phyloP scores from a whole-genome alignment of 2,113 vertebrate genomes.

The Condylura cristata region DNA sequence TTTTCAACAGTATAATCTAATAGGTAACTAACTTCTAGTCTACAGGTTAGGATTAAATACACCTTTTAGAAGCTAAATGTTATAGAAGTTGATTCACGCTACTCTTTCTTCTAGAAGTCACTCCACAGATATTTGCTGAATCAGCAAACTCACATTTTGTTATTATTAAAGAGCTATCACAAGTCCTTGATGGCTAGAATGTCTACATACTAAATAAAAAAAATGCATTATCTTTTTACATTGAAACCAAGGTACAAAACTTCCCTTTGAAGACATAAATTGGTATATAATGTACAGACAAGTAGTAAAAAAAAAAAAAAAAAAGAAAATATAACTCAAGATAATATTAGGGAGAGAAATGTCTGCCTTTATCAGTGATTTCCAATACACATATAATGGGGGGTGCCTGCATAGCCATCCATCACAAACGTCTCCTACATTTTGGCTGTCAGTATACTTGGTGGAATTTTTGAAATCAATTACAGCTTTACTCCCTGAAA shows the following conservation, averaged over 20 bases:
- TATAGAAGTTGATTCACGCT: not conserved
- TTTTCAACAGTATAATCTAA: not conserved
- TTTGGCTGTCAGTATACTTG: not conserved
- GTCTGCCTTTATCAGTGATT: not conserved
- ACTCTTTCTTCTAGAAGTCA: not conserved
- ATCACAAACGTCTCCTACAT: not conserved
- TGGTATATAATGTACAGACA: not conserved
- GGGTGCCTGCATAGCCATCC: not conserved
- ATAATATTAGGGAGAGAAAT: not conserved
- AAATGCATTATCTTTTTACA: not conserved
- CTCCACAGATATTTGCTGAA: not conserved
- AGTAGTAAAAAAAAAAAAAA: not conserved
- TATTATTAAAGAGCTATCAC: not conserved
- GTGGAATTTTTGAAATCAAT: slow-evolving; percentile 34
- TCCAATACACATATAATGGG: not conserved
- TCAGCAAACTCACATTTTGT: not conserved
- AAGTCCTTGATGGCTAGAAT: not conserved
- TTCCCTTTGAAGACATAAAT: not conserved
- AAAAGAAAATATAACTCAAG: not conserved
- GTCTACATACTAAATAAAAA: not conserved
- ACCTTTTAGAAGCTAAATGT: not conserved
- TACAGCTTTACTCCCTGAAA: slow-evolving; percentile 53
- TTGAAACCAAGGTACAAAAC: not conserved
- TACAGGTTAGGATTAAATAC: not conserved
- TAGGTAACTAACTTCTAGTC: not conserved